Evolutionary conservation across 2,797 vertebrate genomes (phyloP).

Genomic region (Micromesistius poutassou): DNA sequence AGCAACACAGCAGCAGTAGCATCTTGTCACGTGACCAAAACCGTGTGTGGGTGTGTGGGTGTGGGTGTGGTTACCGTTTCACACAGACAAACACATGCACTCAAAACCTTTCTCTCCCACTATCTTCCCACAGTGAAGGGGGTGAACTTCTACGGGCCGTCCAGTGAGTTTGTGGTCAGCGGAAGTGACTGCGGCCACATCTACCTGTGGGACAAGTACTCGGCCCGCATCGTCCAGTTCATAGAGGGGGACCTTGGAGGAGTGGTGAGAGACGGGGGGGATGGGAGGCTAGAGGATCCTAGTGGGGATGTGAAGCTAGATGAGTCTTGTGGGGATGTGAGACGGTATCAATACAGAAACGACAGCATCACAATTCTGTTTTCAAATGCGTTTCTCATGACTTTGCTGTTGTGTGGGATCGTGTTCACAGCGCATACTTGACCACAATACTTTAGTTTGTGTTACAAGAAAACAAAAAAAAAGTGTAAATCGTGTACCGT

Average conservation of each 20-base stretch:
- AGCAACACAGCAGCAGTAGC: background rate
- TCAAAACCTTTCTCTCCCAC: background rate
- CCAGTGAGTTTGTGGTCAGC: slow-evolving; percentile 95
- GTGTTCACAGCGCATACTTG: background rate
- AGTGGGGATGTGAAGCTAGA: no score
- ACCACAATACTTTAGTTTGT: background rate
- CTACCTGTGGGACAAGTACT: slow-evolving; percentile 95
- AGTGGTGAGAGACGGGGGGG: slow-evolving; percentile 73
- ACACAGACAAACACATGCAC: background rate
- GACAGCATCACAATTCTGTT: background rate
- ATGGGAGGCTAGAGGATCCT: no score
- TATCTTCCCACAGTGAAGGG: slow-evolving; percentile 84
- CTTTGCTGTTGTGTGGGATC: background rate
- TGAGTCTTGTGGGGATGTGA: no score
- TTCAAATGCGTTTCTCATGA: background rate
- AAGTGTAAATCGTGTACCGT: no score
- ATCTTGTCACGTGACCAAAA: background rate
- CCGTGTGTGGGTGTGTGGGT: no score
- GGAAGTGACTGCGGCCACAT: slow-evolving; percentile 97
- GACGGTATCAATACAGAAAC: background rate
- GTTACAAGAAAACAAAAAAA: background rate
- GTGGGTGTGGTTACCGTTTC: no score
- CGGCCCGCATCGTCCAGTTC: slow-evolving; percentile 92
- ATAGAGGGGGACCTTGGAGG: slow-evolving; percentile 96
- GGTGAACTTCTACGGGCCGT: slow-evolving; percentile 94